Percentiles rank a stretch among this genome's conserved stretches.
phyloP scores from a whole-genome alignment of 2,113 vertebrate species.

The Collichthys lucidus region DNA sequence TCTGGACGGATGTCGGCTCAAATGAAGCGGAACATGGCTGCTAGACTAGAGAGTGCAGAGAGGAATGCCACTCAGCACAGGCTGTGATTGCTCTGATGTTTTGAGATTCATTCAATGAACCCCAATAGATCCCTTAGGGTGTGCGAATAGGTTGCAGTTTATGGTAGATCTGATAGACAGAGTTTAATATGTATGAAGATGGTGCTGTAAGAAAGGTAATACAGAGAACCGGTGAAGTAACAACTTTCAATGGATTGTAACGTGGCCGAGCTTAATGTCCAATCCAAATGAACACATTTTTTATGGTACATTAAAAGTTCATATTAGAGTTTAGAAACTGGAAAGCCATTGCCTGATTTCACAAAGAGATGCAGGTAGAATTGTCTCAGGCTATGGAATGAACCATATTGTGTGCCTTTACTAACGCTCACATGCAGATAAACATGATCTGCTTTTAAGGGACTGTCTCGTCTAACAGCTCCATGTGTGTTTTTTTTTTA shows the following conservation, averaged over 20 bases:
- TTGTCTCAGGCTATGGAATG: constrained; percentile 18
- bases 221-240: constrained; percentile 10
- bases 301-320: constrained; percentile 33
- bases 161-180: constrained; percentile 45
- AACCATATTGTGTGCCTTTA: not conserved
- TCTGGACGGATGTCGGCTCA: constrained; percentile 75
- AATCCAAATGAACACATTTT: constrained; percentile 22
- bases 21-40: constrained; percentile 79
- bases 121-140: constrained; percentile 56
- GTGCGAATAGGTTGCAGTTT: constrained; percentile 41
- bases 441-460: not conserved
- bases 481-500: constrained; percentile 14
- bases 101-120: constrained; percentile 76
- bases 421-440: constrained; percentile 21
- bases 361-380: constrained; percentile 5
- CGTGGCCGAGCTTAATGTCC: constrained; percentile 8
- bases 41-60: constrained; percentile 51
- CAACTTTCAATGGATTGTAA: constrained; percentile 12
- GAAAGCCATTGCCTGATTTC: constrained; percentile 23
- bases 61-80: constrained; percentile 66
- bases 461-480: constrained; percentile 3
- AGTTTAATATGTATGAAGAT: constrained; percentile 52
- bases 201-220: constrained; percentile 40
- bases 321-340: constrained; percentile 18
- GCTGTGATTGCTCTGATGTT: constrained; percentile 78